A percentile compares a stretch with the other conserved stretches of the same genome.
Evolutionary conservation across 2,113 vertebrate species (phyloP).

Genomic region (Nothoprocta pentlandii): DNA sequence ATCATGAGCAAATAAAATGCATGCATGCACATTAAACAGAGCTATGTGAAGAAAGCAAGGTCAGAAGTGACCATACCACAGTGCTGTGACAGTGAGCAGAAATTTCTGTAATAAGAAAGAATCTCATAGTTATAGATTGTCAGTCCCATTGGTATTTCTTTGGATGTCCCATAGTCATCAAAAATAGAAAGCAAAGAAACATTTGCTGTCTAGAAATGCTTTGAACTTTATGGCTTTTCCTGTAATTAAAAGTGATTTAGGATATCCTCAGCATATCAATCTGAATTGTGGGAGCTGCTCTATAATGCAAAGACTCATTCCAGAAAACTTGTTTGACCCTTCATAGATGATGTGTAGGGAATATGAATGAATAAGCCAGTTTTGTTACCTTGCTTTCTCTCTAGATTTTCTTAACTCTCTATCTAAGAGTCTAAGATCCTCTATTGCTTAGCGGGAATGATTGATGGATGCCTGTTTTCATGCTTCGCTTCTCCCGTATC

Average conservation of each 20-base stretch:
- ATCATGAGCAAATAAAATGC: background rate
- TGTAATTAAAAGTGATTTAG: background rate
- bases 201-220: background rate
- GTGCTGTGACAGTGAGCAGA: background rate
- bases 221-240: background rate
- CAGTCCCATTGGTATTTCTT: background rate
- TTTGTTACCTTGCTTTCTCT: background rate
- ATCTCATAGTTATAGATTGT: background rate
- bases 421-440: background rate
- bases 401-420: background rate
- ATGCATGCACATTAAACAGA: background rate
- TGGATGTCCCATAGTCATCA: background rate
- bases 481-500: background rate
- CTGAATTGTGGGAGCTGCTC: background rate
- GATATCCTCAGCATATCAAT: background rate
- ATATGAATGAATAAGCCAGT: background rate
- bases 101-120: background rate
- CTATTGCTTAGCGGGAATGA: background rate
- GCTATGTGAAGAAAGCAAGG: background rate
- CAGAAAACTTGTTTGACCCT: background rate
- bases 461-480: conserved; percentile 2
- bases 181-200: background rate
- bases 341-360: background rate
- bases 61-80: background rate
- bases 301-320: background rate